A percentile compares a stretch with the other conserved stretches of the same genome.
Conservation (phyloP, 1,140 invertebrate genomes). For the Papilio polytes region DNA sequence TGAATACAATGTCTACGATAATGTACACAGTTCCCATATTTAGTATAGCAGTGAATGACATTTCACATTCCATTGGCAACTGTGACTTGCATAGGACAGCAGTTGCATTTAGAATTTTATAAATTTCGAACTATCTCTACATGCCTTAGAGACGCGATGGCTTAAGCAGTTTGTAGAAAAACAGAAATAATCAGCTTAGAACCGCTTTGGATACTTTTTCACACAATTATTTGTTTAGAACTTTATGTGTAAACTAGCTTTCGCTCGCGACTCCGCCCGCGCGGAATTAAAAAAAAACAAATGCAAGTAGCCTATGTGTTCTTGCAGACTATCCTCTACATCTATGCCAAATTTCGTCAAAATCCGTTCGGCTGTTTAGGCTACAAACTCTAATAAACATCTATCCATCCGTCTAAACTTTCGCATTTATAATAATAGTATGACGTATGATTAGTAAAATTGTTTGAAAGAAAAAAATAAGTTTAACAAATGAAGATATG, state of each 20-base stretch:
- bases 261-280: too few species aligned
- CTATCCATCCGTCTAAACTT: too few species aligned
- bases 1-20: constrained; percentile 1
- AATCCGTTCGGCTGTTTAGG: too few species aligned
- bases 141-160: not conserved
- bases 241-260: not conserved
- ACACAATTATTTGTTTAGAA: not conserved
- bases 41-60: constrained; percentile 12
- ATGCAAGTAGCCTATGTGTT: too few species aligned
- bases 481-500: not conserved
- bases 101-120: not conserved
- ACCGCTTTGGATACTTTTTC: not conserved
- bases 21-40: not conserved
- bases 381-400: too few species aligned
- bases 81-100: constrained; percentile 9
- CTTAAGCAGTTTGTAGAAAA: too few species aligned
- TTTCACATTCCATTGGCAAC: constrained; percentile 26
- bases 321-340: too few species aligned
- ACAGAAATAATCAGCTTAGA: not conserved
- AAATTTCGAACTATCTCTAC: not conserved
- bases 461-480: not conserved
- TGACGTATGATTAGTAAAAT: too few species aligned
- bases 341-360: too few species aligned
- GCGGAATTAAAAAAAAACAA: too few species aligned
- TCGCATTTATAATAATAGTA: too few species aligned